Conservation (phyloP, 2,888 invertebrate genomes). For the Pseudococcus longispinus region DNA sequence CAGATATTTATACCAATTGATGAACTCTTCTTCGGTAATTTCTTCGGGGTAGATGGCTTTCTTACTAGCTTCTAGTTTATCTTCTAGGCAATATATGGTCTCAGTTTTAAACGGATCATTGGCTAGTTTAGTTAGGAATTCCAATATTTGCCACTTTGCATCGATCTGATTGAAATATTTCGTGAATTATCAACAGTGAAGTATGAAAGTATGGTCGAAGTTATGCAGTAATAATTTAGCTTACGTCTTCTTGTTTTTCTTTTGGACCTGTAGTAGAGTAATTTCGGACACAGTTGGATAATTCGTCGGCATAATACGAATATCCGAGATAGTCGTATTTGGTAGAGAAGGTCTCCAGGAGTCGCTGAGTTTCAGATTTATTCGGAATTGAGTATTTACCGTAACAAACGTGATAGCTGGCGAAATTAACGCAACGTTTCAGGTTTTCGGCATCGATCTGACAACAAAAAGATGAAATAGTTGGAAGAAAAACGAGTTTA, state of each 20-base stretch:
- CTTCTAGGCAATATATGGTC: neutral
- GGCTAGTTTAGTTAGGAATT: constrained; percentile 10
- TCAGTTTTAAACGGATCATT: neutral
- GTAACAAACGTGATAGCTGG: neutral
- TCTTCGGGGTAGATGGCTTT: neutral
- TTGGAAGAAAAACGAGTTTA: too few species aligned
- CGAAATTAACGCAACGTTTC: neutral
- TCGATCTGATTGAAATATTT: neutral
- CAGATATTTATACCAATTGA: constrained; percentile 37
- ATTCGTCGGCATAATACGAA: neutral
- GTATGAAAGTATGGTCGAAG: neutral
- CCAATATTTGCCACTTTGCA: constrained; percentile 2
- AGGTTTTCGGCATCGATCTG: constrained; percentile 6
- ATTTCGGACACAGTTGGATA: neutral
- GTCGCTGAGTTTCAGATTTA: neutral
- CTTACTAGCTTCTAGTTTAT: neutral
- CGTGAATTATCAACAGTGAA: neutral
- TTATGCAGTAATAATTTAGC: neutral
- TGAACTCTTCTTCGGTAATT: constrained; percentile 36
- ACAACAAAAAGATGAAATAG: neutral
- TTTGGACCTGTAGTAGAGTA: neutral
- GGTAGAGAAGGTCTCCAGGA: neutral
- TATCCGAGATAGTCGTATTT: neutral
- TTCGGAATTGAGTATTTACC: neutral
- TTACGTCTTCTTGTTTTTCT: neutral